Evolutionary conservation across 2,888 invertebrate genomes (phyloP), one percentile per base, ranked within the genome.

Genomic region (Calliopum simillimum): DNA sequence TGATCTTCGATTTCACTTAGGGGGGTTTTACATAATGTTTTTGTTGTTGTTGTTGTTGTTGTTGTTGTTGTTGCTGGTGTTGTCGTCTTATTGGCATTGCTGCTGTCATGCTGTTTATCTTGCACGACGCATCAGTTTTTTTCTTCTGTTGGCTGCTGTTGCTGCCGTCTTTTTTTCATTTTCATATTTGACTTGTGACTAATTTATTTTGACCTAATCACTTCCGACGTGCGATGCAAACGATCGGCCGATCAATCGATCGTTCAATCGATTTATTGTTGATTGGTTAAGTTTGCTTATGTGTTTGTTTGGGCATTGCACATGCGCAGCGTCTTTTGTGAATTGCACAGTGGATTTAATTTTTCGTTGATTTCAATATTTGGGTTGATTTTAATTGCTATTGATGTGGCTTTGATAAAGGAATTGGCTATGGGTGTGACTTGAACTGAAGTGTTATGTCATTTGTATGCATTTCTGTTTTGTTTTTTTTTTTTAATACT

Each of bases 1-100:
- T 76, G 79, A 78, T 77, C 78, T 77, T 73, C 78, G 82, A 78
- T 81, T 81, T 78, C 80, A 78, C 79, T 63, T 62, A 47, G 44
- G 12, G 44, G n/a, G 62, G 68, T 8, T 56, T 47, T 41, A 14
- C 46, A 43, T 13, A 51, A 23, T 56, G 21, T 51, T 64, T n/a
- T 63, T 41, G n/a, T 51, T n/a, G n/a, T 49, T 68, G 33, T 14
- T 25, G 21, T 59, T 46, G 62, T 62, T 21, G 44, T 51, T 62
- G 21, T 64, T 62, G 69, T 64, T 68, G 44, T 56, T 53, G 44
- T 67, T 55, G n/a, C n/a, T n/a, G n/a, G n/a, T n/a, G n/a, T n/a
- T n/a, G n/a, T n/a, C n/a, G n/a, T n/a, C n/a, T n/a, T n/a, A n/a
- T n/a, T n/a, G n/a, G 44, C 41, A 58, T 55, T 72, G 61, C 68